Conservation (phyloP, 1,140 invertebrate genomes). For the Argopecten irradians region DNA sequence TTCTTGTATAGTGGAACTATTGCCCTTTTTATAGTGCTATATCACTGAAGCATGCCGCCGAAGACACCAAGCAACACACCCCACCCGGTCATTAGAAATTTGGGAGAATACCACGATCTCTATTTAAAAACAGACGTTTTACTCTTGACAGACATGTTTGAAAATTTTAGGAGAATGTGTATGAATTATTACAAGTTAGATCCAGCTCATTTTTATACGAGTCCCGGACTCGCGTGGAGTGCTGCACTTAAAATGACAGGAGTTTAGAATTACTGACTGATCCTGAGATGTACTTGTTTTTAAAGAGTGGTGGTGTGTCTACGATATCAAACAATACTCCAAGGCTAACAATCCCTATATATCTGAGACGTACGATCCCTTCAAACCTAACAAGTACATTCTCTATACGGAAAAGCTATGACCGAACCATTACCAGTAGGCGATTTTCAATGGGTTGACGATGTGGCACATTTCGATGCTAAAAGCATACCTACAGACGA, state of each 20-base stretch:
- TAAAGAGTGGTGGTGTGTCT: constrained; percentile 39
- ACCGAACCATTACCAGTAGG: no score
- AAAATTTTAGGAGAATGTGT: constrained; percentile 42
- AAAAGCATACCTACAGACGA: constrained; percentile 66
- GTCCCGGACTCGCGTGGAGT: no score
- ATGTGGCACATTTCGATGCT: constrained; percentile 74
- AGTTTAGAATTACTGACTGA: constrained; percentile 27
- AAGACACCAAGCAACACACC: no score
- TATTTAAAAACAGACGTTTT: no score
- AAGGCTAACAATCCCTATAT: constrained; percentile 51
- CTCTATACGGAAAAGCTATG: no score
- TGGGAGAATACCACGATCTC: constrained; percentile 49
- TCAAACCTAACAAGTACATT: constrained; percentile 35
- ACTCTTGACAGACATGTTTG: constrained; percentile 46
- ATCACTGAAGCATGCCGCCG: no score
- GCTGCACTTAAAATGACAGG: no score
- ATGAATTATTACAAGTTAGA: neutral
- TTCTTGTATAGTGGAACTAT: no score
- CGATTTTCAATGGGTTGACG: no score
- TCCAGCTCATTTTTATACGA: no score
- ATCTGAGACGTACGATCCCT: constrained; percentile 36
- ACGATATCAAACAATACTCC: constrained; percentile 43
- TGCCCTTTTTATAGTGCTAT: no score
- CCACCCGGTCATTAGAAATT: no score
- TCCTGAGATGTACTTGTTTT: neutral